Percentiles rank a stretch among this genome's conserved stretches.
Evolutionary conservation across 2,113 vertebrate species (phyloP).

Genomic region (Bos javanicus): DNA sequence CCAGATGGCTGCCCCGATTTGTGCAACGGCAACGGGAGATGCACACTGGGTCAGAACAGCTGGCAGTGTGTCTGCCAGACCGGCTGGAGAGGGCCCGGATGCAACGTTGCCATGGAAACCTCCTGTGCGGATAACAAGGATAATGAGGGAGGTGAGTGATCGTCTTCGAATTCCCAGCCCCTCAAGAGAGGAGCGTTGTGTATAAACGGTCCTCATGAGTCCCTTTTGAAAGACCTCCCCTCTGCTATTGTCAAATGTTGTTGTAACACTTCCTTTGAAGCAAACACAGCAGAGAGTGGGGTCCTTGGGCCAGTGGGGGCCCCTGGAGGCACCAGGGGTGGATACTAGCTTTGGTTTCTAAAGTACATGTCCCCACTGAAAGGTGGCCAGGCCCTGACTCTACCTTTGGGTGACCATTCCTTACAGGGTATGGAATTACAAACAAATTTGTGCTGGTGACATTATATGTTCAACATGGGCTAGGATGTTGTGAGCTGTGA

Average conservation of each 20-base stretch:
- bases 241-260: neutral
- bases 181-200: conserved; percentile 49
- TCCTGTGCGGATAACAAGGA: conserved; percentile 99
- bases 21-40: conserved; percentile 98
- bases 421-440: neutral
- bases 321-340: neutral
- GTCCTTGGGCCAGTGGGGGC: neutral
- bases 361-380: neutral
- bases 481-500: neutral
- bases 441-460: neutral
- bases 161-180: conserved; percentile 72
- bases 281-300: neutral
- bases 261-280: neutral
- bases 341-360: neutral
- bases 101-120: conserved; percentile 99
- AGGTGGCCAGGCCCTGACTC: neutral
- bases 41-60: conserved; percentile 98
- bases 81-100: conserved; percentile 98
- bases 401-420: neutral
- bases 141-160: conserved; percentile 97
- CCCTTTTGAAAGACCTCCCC: conserved; percentile 50
- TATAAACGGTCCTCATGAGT: neutral
- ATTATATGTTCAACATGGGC: fast-evolving
- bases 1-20: conserved; percentile 98
- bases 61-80: conserved; percentile 99